Evolutionary conservation across 1,140 invertebrate genomes (phyloP), one percentile per base, ranked within the genome.

Genomic region (Leptonema lineaticorne): DNA sequence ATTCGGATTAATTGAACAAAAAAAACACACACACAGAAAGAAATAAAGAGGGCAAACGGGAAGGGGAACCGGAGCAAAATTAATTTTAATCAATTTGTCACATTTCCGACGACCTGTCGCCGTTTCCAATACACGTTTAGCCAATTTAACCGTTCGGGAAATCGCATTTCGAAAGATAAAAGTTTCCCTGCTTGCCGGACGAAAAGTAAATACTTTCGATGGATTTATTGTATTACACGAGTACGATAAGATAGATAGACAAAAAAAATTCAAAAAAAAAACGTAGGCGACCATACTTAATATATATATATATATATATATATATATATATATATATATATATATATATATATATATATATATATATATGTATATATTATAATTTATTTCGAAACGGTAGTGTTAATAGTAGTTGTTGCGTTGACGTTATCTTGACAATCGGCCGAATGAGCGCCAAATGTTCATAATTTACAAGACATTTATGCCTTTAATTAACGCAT

Each of bases 171-270:
- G n/a, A n/a, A n/a, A 41, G 37, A 41, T 41, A 41, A 41, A 41
- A 41, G 11, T 41, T 14, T 16, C 37, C 11, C 2, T 16, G 2
- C 11, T 41, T 9, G 50, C 22, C 50, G n/a, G n/a, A n/a, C n/a
- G n/a, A n/a, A 53, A 22, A 26, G 50, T n/a, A 53, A 53, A 53
- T 53, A 53, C 22, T 53, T 26, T 22, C 50, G 50, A 53, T 53
- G 50, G 50, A 53, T 53, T 53, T 53, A 53, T 53, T 7, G 27
- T n/a, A n/a, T n/a, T n/a, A 24, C 50, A n/a, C 20, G 46, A 9
- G n/a, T 11, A 26, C 24, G 50, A 53, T 53, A 53, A 53, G 50
- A 53, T 53, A 53, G 22, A 20, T 24, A 50, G 16, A 26, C 18
- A 53, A 53, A 20, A n/a, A n/a, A n/a, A n/a, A n/a, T n/a, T n/a